phyloP scores from a whole-genome alignment of 2,113 vertebrate species.

The Tragelaphus strepsiceros region DNA sequence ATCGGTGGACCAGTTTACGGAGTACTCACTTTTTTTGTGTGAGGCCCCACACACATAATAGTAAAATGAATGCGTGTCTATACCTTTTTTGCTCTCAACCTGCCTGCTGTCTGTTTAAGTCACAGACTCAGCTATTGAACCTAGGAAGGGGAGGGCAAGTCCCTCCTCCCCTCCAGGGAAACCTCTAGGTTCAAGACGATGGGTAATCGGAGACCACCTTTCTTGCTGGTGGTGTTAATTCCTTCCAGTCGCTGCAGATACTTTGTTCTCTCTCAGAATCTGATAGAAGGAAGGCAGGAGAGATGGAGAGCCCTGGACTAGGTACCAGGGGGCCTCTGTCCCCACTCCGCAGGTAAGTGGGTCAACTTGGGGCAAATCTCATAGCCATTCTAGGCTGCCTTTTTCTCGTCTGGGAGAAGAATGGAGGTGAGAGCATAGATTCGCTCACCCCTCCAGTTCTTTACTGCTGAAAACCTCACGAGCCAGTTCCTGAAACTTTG shows the following conservation, averaged over 20 bases:
- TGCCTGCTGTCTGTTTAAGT: neutral
- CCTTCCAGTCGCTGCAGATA: neutral
- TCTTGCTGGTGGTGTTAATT: neutral
- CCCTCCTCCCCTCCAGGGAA: neutral
- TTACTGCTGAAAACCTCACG: neutral
- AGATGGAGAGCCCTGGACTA: neutral
- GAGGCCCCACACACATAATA: neutral
- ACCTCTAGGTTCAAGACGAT: neutral
- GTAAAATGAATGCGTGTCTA: neutral
- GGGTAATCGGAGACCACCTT: neutral
- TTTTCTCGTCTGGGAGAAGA: neutral
- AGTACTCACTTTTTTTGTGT: neutral
- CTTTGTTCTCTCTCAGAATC: neutral
- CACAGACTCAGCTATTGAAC: neutral
- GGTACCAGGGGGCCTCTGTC: no score
- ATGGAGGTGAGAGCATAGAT: accelerated
- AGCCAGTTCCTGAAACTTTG: neutral
- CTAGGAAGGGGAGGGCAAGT: neutral
- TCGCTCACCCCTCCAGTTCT: neutral
- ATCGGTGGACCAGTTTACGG: neutral
- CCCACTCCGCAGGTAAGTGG: neutral
- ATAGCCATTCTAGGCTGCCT: neutral
- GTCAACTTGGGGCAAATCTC: no score
- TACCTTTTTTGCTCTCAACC: neutral
- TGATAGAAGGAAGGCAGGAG: neutral